phyloP scores from a whole-genome alignment of 2,888 invertebrate species.

The Lasioglossum malachurum region DNA sequence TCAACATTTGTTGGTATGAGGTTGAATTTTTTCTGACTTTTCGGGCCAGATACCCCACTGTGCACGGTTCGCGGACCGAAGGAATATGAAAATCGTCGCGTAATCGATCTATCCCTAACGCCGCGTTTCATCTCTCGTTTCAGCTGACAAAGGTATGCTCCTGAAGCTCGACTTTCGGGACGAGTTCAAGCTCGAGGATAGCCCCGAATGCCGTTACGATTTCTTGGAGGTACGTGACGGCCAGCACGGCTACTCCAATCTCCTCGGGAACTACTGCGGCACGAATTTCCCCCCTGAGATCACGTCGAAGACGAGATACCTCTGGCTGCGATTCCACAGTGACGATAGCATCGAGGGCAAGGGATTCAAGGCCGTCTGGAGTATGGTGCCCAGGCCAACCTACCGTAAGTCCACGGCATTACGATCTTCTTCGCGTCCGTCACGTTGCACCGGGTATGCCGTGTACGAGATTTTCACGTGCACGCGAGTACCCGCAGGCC shows the following conservation, averaged over 20 bases:
- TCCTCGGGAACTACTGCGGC: conserved; percentile 90
- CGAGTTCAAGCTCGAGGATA: conserved; percentile 90
- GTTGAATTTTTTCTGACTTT: too few species aligned
- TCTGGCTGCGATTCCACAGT: conserved; percentile 92
- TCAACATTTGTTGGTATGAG: too few species aligned
- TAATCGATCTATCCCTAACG: conserved; percentile 15
- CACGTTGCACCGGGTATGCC: conserved; percentile 7
- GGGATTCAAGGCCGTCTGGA: conserved; percentile 92
- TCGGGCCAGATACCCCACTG: too few species aligned
- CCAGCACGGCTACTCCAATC: conserved; percentile 90
- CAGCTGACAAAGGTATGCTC: conserved; percentile 88
- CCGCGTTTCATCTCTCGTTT: conserved; percentile 47
- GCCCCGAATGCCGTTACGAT: conserved; percentile 91
- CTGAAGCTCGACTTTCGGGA: conserved; percentile 93
- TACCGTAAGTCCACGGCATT: conserved; percentile 85
- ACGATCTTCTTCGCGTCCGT: conserved; percentile 21
- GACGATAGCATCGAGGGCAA: conserved; percentile 92
- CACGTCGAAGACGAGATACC: conserved; percentile 89
- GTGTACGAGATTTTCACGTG: background rate
- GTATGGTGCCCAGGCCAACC: conserved; percentile 87
- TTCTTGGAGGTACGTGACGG: conserved; percentile 94
- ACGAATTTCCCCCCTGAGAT: conserved; percentile 90
- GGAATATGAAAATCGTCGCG: background rate
- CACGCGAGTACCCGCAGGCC: background rate
- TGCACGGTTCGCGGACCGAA: background rate